phyloP scores from a whole-genome alignment of 2,888 invertebrate genomes.

The Empis livida region DNA sequence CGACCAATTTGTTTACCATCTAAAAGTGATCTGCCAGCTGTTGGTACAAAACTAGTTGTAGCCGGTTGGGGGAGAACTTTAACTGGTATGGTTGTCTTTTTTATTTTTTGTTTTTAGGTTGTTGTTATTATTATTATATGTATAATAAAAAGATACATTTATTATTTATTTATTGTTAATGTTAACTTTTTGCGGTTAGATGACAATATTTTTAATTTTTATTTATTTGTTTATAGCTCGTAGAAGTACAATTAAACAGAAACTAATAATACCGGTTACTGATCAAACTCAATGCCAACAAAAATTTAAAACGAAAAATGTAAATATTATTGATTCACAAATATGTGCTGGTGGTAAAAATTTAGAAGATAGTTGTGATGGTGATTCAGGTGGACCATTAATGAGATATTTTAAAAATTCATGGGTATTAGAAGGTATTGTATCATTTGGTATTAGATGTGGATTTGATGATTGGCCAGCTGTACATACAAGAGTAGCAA shows the following conservation, averaged over 20 bases:
- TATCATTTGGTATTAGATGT: constrained; percentile 54
- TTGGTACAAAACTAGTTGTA: constrained; percentile 32
- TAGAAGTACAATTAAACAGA: constrained; percentile 43
- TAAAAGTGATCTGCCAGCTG: constrained; percentile 15
- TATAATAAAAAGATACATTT: no score
- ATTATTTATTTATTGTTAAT: no score
- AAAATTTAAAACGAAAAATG: constrained; percentile 22
- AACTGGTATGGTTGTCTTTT: constrained; percentile 12
- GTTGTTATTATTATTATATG: no score
- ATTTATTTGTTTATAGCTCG: constrained; percentile 23
- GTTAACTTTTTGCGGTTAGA: no score
- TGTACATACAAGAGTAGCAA: constrained; percentile 50
- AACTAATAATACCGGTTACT: constrained; percentile 39
- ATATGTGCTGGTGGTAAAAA: constrained; percentile 57
- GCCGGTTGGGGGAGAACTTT: constrained; percentile 53
- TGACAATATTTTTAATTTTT: background rate
- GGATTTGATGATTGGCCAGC: constrained; percentile 50
- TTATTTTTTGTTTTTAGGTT: no score
- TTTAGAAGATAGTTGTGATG: constrained; percentile 56
- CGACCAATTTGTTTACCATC: constrained; percentile 48
- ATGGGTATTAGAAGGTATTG: constrained; percentile 49
- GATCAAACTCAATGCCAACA: constrained; percentile 37
- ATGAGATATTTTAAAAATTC: constrained; percentile 42
- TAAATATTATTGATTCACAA: constrained; percentile 33
- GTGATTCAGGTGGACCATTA: constrained; percentile 66